Evolutionary conservation across 2,797 vertebrate species (phyloP).

Genomic region (Telmatherina bonti): DNA sequence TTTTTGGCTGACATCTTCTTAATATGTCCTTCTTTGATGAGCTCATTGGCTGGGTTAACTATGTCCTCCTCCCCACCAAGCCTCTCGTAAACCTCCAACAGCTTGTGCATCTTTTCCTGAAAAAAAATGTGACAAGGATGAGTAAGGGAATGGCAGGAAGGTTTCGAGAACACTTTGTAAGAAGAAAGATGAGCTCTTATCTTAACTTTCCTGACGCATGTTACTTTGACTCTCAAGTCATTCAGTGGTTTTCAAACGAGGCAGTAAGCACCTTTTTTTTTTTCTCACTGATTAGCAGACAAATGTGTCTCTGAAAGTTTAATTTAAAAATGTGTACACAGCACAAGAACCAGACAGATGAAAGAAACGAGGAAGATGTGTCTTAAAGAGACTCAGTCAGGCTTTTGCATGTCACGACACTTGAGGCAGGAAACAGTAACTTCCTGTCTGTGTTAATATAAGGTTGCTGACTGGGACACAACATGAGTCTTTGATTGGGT

Average conservation of each 20-base stretch:
- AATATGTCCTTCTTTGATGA: conserved; percentile 97
- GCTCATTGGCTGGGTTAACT: conserved; percentile 96
- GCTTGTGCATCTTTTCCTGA: conserved; percentile 98
- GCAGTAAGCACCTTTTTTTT: conserved; percentile 18
- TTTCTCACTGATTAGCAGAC: conserved; percentile 37
- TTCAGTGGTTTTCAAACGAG: conserved; percentile 1
- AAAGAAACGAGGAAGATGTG: conserved; percentile 36
- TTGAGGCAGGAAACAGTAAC: conserved; percentile 72
- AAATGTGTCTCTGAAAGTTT: conserved; percentile 11
- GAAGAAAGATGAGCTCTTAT: conserved; percentile 19
- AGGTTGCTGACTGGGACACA: conserved; percentile 41
- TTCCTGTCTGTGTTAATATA: conserved; percentile 72
- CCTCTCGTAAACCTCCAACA: conserved; percentile 94
- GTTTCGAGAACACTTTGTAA: not conserved
- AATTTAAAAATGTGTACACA: conserved; percentile 31
- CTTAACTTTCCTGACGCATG: conserved; percentile 11
- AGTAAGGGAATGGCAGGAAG: conserved; percentile 14
- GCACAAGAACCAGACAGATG: conserved; percentile 30
- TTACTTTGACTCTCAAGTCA: conserved; percentile 18
- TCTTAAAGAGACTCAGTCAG: conserved; percentile 33
- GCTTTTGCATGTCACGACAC: conserved; percentile 56
- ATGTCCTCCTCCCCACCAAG: conserved; percentile 97
- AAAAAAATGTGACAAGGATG: conserved; percentile 20
- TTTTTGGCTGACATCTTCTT: conserved; percentile 98
- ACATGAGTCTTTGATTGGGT: conserved; percentile 33